A percentile compares a stretch with the other conserved stretches of the same genome.
phyloP scores from a whole-genome alignment of 2,797 vertebrate genomes.

The Natrix natrix region DNA sequence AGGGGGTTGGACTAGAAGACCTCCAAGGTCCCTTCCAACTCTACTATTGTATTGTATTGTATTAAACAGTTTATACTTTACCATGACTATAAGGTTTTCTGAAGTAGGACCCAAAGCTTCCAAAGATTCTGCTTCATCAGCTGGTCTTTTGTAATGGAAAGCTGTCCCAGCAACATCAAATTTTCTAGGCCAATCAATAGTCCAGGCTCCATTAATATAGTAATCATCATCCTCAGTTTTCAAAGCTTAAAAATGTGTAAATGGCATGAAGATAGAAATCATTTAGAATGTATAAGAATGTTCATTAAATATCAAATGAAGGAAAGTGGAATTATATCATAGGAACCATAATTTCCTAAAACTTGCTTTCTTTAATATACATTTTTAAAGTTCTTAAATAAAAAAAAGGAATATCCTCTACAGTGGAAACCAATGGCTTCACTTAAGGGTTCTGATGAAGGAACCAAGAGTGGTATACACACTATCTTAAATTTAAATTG shows the following conservation, averaged over 20 bases:
- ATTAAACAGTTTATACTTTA: conserved; percentile 73
- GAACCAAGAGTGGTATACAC: neutral
- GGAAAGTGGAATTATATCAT: neutral
- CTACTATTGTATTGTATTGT: too few species aligned
- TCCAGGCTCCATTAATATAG: conserved; percentile 99
- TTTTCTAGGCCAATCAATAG: conserved; percentile 98
- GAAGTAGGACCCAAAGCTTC: conserved; percentile 92
- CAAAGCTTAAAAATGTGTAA: conserved; percentile 81
- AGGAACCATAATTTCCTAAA: neutral
- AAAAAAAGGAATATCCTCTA: neutral
- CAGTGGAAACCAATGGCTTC: neutral
- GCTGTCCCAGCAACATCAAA: conserved; percentile 95
- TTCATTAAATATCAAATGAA: conserved; percentile 5
- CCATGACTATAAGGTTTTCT: conserved; percentile 94
- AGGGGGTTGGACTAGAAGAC: too few species aligned
- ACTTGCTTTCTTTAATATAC: too few species aligned
- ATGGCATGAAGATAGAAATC: conserved; percentile 65
- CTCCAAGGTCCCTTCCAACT: too few species aligned
- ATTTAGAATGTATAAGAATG: conserved; percentile 60
- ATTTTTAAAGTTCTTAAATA: neutral
- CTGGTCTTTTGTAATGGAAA: conserved; percentile 93
- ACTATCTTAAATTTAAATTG: neutral
- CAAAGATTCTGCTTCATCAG: conserved; percentile 91
- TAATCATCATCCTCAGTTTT: conserved; percentile 95
- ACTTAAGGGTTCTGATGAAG: neutral